Conservation (phyloP, 2,888 invertebrate species). For the Drosophila meridiana region DNA sequence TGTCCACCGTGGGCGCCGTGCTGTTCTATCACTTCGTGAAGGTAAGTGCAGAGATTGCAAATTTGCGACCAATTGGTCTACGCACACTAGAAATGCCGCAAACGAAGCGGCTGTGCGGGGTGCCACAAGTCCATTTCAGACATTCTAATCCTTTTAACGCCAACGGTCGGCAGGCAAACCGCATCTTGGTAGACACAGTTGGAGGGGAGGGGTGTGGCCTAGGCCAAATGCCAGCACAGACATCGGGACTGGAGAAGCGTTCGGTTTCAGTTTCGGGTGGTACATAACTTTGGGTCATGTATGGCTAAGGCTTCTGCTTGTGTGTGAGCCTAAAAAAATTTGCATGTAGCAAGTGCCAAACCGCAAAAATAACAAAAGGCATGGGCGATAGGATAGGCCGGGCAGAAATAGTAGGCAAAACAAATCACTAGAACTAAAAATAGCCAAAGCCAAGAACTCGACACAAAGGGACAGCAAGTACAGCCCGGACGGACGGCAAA, state of each 20-base stretch:
- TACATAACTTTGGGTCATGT: slow-evolving; percentile 46
- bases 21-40: slow-evolving; percentile 94
- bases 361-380: slow-evolving; percentile 69
- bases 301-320: slow-evolving; percentile 31
- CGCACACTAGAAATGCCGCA: slow-evolving; percentile 16
- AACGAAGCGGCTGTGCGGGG: slow-evolving; percentile 22
- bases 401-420: slow-evolving; percentile 56
- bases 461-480: slow-evolving; percentile 11
- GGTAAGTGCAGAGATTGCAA: slow-evolving; percentile 86
- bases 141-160: slow-evolving; percentile 72
- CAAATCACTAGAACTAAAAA: slow-evolving; percentile 76
- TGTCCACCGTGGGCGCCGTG: slow-evolving; percentile 90
- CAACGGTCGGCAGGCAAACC: slow-evolving; percentile 38
- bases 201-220: background rate
- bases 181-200: slow-evolving; percentile 19
- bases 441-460: slow-evolving; percentile 54
- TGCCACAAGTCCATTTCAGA: slow-evolving; percentile 60
- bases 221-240: slow-evolving; percentile 35
- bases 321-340: slow-evolving; percentile 51
- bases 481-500: slow-evolving; percentile 39
- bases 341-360: slow-evolving; percentile 74
- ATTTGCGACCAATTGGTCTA: slow-evolving; percentile 13
- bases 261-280: slow-evolving; percentile 61
- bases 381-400: slow-evolving; percentile 34
- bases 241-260: slow-evolving; percentile 24